Base-by-base conservation (phyloP, 1,140 invertebrate genomes). In the Brachionus rubens region DNA sequence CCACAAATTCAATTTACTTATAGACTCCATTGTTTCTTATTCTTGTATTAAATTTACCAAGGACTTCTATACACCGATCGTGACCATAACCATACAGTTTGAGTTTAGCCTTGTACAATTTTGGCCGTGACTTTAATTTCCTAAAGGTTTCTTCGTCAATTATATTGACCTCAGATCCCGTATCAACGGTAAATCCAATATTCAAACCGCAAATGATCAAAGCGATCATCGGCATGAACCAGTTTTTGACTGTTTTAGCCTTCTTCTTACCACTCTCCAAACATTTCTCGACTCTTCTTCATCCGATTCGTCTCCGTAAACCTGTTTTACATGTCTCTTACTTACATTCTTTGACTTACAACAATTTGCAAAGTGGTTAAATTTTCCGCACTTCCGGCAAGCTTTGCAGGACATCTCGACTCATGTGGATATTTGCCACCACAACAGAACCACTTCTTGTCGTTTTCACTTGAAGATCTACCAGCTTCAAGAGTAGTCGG, bases 341-440 rank as follows among this genome's bases (percentile, higher is more conserved):
- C 50, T 26, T 26, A 26, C 30, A 54, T 26, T 26, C 30, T 54
- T 54, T 12, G 50, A 54, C 30, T 54, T 54, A 54, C 50, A 54
- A 54, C 50, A 54, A 26, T 54, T 54, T 54, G 50, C 50, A 54
- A 54, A 54, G 50, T 54, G 50, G 50, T 54, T 54, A 12, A 54
- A 26, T 54, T 54, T 21, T 54, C 50, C 50, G 30, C 50, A 54
- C 50, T 54, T 54, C 50, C 50, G 50, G 50, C 50, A 54, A 21
- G 24, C 50, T 54, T 54, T 54, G 50, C 50, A 54, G 50, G 50
- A 54, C 50, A 54, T 54, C 30, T 54, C 30, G 50, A 26, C 24
- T 54, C 50, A 54, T 54, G 50, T 54, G 50, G 50, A 54, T 54
- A 54, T 54, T 54, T 54, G 24, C 50, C 50, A 54, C 50, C 50